A percentile compares a stretch with the other conserved stretches of the same genome.
Evolutionary conservation across 2,888 invertebrate species (phyloP).

Genomic region (Pollenia labialis): DNA sequence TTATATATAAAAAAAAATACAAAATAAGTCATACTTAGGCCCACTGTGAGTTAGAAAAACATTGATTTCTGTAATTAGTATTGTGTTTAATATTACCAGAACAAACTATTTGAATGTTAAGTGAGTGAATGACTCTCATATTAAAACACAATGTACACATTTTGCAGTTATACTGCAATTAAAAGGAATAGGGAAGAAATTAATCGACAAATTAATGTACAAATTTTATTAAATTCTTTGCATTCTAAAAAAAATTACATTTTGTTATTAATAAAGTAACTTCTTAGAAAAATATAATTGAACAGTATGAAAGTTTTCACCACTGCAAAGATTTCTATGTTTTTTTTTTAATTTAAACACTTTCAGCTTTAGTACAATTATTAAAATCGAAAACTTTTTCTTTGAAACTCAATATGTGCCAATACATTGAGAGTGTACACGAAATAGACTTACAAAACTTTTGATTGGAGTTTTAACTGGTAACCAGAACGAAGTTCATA

Average conservation of each 20-base stretch:
- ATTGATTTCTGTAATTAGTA: slow-evolving; percentile 3
- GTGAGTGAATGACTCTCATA: neutral
- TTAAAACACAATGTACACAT: neutral
- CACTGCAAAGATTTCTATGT: neutral
- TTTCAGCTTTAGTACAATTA: neutral
- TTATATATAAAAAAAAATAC: too few relatives aligned
- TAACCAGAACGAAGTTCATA: neutral
- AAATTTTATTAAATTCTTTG: too few relatives aligned
- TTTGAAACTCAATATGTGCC: neutral
- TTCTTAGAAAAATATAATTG: too few relatives aligned
- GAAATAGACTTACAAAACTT: neutral
- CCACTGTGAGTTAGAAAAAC: neutral
- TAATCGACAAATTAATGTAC: neutral
- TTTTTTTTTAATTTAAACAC: neutral
- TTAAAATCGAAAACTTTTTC: slow-evolving; percentile 24
- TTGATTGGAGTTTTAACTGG: slow-evolving; percentile 26
- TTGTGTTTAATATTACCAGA: neutral
- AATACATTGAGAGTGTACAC: neutral
- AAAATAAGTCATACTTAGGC: too few relatives aligned
- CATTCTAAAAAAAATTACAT: too few relatives aligned
- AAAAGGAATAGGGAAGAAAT: neutral
- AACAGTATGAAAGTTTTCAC: too few relatives aligned
- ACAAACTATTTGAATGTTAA: neutral
- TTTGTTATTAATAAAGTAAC: too few relatives aligned
- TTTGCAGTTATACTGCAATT: neutral